A percentile compares a stretch with the other conserved stretches of the same genome.
Evolutionary conservation across 2,888 invertebrate genomes (phyloP).

Genomic region (Hydraecia micacea): DNA sequence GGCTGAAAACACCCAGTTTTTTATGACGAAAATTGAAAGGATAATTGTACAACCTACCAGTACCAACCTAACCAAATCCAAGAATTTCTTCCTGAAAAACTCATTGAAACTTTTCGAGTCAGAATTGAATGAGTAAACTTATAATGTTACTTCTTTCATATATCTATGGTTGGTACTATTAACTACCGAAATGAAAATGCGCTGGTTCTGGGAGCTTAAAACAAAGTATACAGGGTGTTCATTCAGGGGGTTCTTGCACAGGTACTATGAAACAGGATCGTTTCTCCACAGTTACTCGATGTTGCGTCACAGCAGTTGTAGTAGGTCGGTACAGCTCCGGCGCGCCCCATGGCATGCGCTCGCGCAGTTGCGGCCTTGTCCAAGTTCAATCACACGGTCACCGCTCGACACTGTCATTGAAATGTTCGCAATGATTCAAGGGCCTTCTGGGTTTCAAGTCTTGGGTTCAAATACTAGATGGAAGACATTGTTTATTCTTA

Average conservation of each 20-base stretch:
- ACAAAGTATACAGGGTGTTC: no score
- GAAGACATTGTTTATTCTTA: not conserved
- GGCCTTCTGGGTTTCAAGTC: not conserved
- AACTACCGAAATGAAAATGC: no score
- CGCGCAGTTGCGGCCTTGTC: constrained; percentile 48
- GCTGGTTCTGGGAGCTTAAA: no score
- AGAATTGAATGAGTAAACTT: constrained; percentile 5
- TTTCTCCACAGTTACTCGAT: constrained; percentile 16
- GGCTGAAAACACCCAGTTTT: not conserved
- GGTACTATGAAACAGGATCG: constrained; percentile 7
- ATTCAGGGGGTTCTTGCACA: no score
- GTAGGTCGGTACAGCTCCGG: not conserved
- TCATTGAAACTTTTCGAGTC: not conserved
- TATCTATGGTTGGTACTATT: no score
- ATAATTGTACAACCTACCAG: not conserved
- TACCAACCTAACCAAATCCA: not conserved
- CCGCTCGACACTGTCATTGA: not conserved
- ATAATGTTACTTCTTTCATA: no score
- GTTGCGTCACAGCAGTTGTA: constrained; percentile 35
- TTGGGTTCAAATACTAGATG: not conserved
- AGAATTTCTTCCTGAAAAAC: not conserved
- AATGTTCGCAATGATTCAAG: constrained; percentile 23
- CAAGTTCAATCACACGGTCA: constrained; percentile 59
- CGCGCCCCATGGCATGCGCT: constrained; percentile 4
- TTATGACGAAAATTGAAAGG: not conserved